Base-by-base conservation (phyloP, 2,113 vertebrate species). In the Ascaphus truei region DNA sequence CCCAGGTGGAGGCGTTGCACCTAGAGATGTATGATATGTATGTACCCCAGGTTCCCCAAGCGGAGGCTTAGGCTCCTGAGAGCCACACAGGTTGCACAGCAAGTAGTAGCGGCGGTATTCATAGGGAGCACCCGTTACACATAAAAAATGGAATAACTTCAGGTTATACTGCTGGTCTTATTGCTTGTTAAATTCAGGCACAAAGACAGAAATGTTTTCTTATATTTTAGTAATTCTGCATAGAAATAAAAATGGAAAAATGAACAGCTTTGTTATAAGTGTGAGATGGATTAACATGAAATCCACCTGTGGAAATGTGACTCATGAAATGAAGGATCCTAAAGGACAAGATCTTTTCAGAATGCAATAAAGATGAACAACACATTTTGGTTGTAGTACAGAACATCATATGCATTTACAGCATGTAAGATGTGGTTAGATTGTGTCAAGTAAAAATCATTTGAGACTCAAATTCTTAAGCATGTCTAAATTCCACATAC, bases 261-360 rank as follows among this genome's bases (percentile, higher is more conserved):
- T 82, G 82, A 87, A 83, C 83, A 86, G 85, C 86, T 83, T 80
- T 87, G 83, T 85, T 87, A 84, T 83, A 88, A 86, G 82, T 85
- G 83, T 87, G 83, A 87, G 88, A 89, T 82, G 84, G 86, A 89
- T 91, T 89, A 88, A 86, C 84, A 91, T 89, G 83, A 87, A 89
- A 89, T 82, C 68, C 84, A 77, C 80, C 82, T 85, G 84, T 83
- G 87, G 83, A 85, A 86, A 86, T 85, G 80, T 74, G 78, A 85
- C 86, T 86, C 85, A 86, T 84, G 83, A 88, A 89, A 86, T 90
- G 82, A 82, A 83, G 78, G 71, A 84, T 88, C 67, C 80, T 88
- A 86, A 88, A 80, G 86, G 85, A 89, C 85, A 89, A 84, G 84
- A 85, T 76, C 81, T 89, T 85, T 89, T 87, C 83, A 86, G 85